These are phyloP conservation scores for Acanthosoma haemorrhoidale DNA, from an alignment of 2,888 invertebrate genomes.

Conservation along the genomic window DNA sequence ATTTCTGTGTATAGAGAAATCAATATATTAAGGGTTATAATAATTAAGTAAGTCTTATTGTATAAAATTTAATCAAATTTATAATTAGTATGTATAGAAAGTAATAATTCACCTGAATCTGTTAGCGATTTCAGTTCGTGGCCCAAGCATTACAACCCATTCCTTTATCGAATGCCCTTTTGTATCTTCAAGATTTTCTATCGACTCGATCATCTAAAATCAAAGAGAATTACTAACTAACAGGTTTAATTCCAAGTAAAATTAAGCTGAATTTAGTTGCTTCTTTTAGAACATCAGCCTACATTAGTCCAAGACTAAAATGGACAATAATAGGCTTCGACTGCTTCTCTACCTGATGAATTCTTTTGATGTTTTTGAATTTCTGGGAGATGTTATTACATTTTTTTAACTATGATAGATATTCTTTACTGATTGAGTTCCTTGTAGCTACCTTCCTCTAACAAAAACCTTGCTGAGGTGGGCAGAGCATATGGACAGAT, in stretches of 20 bases:
- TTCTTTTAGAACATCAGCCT: neutral
- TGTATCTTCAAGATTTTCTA: constrained; percentile 96
- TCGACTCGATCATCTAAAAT: constrained; percentile 77
- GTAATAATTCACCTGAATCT: constrained; percentile 49
- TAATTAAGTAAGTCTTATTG: no score
- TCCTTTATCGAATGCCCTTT: constrained; percentile 91
- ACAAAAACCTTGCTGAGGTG: no score
- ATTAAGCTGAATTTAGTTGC: neutral
- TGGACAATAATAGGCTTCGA: neutral
- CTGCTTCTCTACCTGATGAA: no score
- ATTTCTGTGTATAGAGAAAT: constrained; percentile 52
- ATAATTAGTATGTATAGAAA: no score
- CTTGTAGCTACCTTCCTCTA: no score
- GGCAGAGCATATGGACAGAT: no score
- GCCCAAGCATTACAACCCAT: constrained; percentile 94
- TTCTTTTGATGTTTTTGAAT: no score
- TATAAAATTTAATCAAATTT: no score
- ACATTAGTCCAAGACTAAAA: neutral
- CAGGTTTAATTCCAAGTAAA: neutral
- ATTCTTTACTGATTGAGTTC: no score
- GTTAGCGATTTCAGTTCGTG: constrained; percentile 92
- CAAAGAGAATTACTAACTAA: constrained; percentile 1
- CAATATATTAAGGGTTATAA: constrained; percentile 53
- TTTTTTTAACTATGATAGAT: no score
- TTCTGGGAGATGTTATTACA: no score